Percentiles rank a stretch among this genome's conserved stretches.
These are phyloP conservation scores for Phacellophora camtschatica DNA, from an alignment of 30 jellyfish, hydroid and myxozoan species.

Conservation along the genomic window DNA sequence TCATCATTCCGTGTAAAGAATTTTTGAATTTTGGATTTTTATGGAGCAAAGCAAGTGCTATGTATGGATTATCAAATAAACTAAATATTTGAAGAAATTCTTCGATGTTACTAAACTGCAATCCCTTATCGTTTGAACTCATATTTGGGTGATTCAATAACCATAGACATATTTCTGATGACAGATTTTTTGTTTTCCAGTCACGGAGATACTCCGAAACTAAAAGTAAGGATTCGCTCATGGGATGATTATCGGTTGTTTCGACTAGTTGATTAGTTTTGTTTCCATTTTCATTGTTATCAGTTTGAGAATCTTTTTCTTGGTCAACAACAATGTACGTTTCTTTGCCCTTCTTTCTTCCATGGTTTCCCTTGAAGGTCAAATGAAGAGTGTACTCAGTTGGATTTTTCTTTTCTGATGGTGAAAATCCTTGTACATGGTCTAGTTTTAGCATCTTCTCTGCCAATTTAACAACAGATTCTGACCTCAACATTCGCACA, in stretches of 20 bases:
- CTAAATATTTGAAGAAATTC: constrained; percentile 15
- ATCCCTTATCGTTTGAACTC: constrained; percentile 1
- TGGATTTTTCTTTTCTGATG: neutral
- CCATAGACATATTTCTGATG: constrained; percentile 46
- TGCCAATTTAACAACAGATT: constrained; percentile 79
- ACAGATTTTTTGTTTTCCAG: constrained; percentile 52
- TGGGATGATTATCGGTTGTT: neutral
- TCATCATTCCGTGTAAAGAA: constrained; percentile 9
- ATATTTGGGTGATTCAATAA: constrained; percentile 9
- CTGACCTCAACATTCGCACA: constrained; percentile 70
- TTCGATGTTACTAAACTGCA: constrained; percentile 8
- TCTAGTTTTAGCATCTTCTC: constrained; percentile 46
- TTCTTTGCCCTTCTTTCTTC: constrained; percentile 24
- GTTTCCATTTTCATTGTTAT: neutral
- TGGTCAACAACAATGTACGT: constrained; percentile 61
- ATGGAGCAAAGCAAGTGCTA: constrained; percentile 40
- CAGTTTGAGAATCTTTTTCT: constrained; percentile 1
- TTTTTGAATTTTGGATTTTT: constrained; percentile 25
- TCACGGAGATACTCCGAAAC: constrained; percentile 32
- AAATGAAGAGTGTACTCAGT: constrained; percentile 43
- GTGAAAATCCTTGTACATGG: neutral
- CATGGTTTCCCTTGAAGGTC: constrained; percentile 39
- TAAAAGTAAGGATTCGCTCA: constrained; percentile 16
- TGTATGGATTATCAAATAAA: constrained; percentile 51
- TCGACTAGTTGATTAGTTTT: neutral